Evolutionary conservation across 2,888 invertebrate genomes (phyloP).

Genomic region (Lasius platythorax): DNA sequence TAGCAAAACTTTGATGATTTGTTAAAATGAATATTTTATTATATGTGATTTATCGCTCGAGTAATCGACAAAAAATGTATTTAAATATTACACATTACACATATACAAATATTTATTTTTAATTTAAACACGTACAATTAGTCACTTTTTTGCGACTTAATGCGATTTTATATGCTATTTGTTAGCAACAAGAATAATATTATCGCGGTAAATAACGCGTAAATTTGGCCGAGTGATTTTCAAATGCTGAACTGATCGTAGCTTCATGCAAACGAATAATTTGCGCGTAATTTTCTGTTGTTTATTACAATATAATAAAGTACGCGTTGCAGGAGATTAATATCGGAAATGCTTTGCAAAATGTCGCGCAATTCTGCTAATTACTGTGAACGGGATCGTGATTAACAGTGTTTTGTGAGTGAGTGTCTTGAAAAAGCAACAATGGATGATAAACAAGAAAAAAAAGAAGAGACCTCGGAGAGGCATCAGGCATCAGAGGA

Average conservation of each 20-base stretch:
- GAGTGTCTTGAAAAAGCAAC: neutral
- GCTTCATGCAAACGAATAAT: neutral
- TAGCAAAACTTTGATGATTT: neutral
- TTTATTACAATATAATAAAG: neutral
- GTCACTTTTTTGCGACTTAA: neutral
- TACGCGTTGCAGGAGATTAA: neutral
- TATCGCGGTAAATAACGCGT: neutral
- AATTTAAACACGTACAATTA: neutral
- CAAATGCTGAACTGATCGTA: neutral
- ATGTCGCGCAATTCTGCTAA: neutral
- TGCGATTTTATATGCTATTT: neutral
- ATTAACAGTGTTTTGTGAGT: neutral
- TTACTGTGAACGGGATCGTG: neutral
- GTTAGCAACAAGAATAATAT: neutral
- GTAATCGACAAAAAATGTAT: neutral
- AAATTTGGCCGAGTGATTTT: neutral
- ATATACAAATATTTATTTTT: neutral
- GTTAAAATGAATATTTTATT: neutral
- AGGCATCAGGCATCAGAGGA: too few species aligned
- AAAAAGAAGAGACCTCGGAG: too few species aligned
- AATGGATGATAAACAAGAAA: neutral
- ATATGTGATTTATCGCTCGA: neutral
- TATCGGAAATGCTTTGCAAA: neutral
- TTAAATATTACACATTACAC: neutral
- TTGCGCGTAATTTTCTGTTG: neutral